phyloP scores from a whole-genome alignment of 2,797 vertebrate species.

The Bradypus variegatus region DNA sequence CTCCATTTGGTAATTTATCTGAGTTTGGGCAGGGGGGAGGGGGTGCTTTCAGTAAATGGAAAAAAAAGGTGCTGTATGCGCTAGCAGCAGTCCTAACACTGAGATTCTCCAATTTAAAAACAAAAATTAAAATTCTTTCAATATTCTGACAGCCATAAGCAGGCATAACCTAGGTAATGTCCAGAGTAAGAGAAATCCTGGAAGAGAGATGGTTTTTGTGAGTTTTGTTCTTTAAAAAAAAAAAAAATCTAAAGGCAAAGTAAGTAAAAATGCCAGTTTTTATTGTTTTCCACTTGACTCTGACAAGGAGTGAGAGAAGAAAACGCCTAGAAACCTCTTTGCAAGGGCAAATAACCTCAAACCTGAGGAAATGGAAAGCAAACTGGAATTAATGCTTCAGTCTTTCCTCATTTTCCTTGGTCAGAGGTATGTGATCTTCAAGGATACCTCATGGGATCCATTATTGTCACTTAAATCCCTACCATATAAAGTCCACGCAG shows the following conservation, averaged over 20 bases:
- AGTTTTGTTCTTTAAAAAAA: neutral
- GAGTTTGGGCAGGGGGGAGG: too few species aligned
- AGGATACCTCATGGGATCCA: neutral
- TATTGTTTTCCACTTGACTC: neutral
- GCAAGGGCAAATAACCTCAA: neutral
- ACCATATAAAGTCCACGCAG: neutral
- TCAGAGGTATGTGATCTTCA: neutral
- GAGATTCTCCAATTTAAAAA: neutral
- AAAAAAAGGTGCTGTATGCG: neutral
- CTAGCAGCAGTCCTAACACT: neutral
- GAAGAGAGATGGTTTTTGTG: neutral
- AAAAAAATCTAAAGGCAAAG: neutral
- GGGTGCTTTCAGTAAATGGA: neutral
- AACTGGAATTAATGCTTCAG: neutral
- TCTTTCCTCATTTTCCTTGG: neutral
- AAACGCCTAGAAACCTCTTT: neutral
- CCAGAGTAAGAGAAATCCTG: neutral
- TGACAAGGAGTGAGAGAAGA: neutral
- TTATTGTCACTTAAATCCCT: neutral
- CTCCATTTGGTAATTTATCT: neutral
- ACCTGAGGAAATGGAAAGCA: neutral
- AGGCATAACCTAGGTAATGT: neutral
- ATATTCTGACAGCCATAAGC: neutral
- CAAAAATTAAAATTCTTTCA: neutral
- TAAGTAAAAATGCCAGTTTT: constrained; percentile 26